These are phyloP conservation scores for Chorisops tibialis DNA, from an alignment of 2,888 invertebrate species.

Conservation along the genomic window DNA sequence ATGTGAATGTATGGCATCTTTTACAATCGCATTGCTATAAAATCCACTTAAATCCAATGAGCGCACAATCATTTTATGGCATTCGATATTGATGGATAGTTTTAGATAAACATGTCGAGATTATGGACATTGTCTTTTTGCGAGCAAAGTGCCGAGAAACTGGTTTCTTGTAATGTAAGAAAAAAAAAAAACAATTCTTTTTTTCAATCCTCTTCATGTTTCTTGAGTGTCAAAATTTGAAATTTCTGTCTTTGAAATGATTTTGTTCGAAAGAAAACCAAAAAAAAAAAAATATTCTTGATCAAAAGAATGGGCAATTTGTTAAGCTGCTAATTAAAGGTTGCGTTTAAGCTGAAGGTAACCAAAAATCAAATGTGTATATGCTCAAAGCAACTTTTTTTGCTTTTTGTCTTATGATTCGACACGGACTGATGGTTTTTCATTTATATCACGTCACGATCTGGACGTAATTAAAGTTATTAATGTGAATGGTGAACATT, in stretches of 20 bases:
- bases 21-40: too few relatives aligned
- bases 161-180: too few relatives aligned
- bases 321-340: constrained; percentile 26
- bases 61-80: background rate
- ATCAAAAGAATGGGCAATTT: constrained; percentile 19
- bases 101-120: constrained; percentile 29
- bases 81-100: constrained; percentile 30
- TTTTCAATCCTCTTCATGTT: too few relatives aligned
- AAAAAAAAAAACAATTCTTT: too few relatives aligned
- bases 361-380: too few relatives aligned
- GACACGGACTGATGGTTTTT: constrained; percentile 26
- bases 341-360: background rate
- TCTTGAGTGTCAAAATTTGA: background rate
- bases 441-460: constrained; percentile 27
- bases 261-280: background rate
- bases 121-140: background rate
- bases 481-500: constrained; percentile 24
- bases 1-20: too few relatives aligned
- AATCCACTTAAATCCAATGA: too few relatives aligned
- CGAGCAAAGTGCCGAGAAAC: background rate
- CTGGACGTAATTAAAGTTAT: constrained; percentile 29
- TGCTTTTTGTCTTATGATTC: constrained; percentile 19
- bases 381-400: background rate
- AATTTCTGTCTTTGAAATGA: background rate
- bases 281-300: constrained; percentile 1